A percentile compares a stretch with the other conserved stretches of the same genome.
phyloP scores from a whole-genome alignment of 2,113 vertebrate genomes.

The Microcebus tavaratra region DNA sequence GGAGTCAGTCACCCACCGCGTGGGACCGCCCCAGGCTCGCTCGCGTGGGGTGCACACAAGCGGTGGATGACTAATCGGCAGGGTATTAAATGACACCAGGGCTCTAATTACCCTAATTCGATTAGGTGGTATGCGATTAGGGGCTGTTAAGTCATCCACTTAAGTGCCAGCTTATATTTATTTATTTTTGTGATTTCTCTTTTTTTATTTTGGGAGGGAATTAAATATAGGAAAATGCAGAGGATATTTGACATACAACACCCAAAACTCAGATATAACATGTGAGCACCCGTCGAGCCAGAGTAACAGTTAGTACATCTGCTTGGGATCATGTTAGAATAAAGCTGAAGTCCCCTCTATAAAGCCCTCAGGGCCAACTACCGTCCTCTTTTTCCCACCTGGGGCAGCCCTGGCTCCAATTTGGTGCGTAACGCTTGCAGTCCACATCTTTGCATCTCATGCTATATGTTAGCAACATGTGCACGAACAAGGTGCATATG shows the following conservation, averaged over 20 bases:
- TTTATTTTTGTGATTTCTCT: background rate
- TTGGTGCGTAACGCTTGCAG: fast-evolving
- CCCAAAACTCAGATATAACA: fast-evolving
- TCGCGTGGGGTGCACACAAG: fast-evolving
- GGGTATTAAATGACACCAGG: background rate
- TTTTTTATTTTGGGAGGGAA: background rate
- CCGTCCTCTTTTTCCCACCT: fast-evolving
- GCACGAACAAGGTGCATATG: fast-evolving
- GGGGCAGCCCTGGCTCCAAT: background rate
- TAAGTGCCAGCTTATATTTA: background rate
- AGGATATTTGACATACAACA: background rate
- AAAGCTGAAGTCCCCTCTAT: too few relatives aligned
- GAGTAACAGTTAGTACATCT: fast-evolving
- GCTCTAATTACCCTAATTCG: background rate
- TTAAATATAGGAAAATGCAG: background rate
- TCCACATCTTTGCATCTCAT: fast-evolving
- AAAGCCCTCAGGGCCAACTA: fast-evolving
- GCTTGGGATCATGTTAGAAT: fast-evolving
- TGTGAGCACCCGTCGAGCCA: fast-evolving
- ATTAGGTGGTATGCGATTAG: background rate
- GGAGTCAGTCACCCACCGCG: too few relatives aligned
- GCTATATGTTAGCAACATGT: fast-evolving
- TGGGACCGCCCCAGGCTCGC: too few relatives aligned
- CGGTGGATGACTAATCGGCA: background rate
- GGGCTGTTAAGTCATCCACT: background rate